Evolutionary conservation across 53 echinoderm and acorn worm species (phyloP), one percentile per base, ranked within the genome.

Genomic region (Antedon mediterranea): DNA sequence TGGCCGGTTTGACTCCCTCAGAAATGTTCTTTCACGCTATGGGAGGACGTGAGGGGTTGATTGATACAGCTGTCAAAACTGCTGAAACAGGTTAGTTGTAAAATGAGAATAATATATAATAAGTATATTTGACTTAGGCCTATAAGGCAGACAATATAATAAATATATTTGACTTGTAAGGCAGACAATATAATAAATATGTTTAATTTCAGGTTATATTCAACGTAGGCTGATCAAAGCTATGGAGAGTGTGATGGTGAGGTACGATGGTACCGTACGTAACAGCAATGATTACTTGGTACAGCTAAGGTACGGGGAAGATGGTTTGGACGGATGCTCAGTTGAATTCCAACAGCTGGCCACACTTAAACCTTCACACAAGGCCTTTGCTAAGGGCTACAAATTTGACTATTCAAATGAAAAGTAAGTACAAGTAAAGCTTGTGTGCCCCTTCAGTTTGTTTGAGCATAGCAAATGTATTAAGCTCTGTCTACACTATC

Each of bases 11-110:
- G 78, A 97, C 97, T 0, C 97, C 97, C 0, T 89, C 97, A 27
- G 97, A 97, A 86, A 92, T 92, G 91, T 97, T 89, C 89, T 97
- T 97, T 80, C 97, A 97, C 81, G 97, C 97, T 82, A 97, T 97
- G 97, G 97, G 97, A 74, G 97, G 97, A 1, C 82, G 97, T 82
- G 97, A 97, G 77, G 97, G 97, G 72, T 90, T 97, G 71, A 97
- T 97, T 84, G 97, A 97, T 87, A 97, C 97, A 71, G 97, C 97
- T 74, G 97, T 97, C 71, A 97, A 97, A 86, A 94, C 97, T 78
- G 97, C 97, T 26, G 97, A 97, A 76, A 97, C 97, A 82, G 97
- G 97, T 97, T 30, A 26, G 28, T 37, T 37, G 37, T n/a, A 37
- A 4, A 6, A 11, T 37, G 4, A 37, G 37, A 6, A 6, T 37